Evolutionary conservation across 2,113 vertebrate species (phyloP).

Genomic region (Brienomyrus brachyistius): DNA sequence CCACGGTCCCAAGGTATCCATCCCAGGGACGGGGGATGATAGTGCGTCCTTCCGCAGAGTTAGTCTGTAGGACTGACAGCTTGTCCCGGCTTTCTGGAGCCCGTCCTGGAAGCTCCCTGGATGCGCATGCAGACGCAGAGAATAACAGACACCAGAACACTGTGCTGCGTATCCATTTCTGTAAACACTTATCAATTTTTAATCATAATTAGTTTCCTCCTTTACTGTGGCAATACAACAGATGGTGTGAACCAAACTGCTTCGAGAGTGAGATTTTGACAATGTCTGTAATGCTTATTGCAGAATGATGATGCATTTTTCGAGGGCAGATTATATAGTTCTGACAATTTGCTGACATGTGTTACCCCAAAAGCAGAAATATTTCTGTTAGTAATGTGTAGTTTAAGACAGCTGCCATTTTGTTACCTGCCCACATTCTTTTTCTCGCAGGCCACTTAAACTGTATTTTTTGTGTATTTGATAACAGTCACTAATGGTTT

Average conservation of each 20-base stretch:
- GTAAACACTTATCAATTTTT: background rate
- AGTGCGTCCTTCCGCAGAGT: background rate
- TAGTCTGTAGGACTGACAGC: background rate
- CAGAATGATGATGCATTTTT: background rate
- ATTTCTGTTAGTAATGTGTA: background rate
- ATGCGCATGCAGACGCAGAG: background rate
- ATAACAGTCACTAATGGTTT: background rate
- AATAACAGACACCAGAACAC: background rate
- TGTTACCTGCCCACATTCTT: background rate
- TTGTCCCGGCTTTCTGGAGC: background rate
- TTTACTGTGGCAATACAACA: background rate
- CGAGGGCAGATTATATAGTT: background rate
- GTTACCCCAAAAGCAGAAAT: background rate
- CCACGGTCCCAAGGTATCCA: background rate
- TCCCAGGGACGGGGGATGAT: background rate
- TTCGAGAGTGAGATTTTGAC: background rate
- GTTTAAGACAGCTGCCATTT: background rate
- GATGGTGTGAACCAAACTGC: background rate
- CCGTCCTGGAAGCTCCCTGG: background rate
- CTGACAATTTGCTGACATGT: background rate
- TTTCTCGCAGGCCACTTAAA: background rate
- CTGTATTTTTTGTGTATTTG: background rate
- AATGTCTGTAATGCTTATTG: background rate
- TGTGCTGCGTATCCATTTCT: background rate
- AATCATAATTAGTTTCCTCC: background rate